Percentiles rank a stretch among this genome's conserved stretches.
phyloP scores from a whole-genome alignment of 2,797 vertebrate genomes.

The Helostoma temminkii region DNA sequence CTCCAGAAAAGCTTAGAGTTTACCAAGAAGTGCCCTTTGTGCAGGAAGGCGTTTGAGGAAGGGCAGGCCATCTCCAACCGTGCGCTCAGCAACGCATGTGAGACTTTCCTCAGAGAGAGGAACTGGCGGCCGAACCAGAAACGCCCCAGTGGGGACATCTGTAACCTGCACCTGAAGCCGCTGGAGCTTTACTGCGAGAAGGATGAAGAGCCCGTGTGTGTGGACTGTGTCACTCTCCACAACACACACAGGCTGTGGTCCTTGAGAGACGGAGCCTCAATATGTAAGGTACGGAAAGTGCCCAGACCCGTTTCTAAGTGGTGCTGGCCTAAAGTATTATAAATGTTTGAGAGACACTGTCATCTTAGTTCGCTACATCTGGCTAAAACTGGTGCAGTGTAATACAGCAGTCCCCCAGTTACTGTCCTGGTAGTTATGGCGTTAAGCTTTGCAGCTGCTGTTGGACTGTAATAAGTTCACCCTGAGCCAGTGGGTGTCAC shows the following conservation, averaged over 20 bases:
- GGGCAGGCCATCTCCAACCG: conserved; percentile 69
- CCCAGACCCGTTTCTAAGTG: background rate
- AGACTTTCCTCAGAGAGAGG: conserved; percentile 65
- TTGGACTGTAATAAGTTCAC: too few relatives aligned
- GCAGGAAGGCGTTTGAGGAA: conserved; percentile 46
- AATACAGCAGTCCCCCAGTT: too few relatives aligned
- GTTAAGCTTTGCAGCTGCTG: too few relatives aligned
- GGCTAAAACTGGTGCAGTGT: too few relatives aligned
- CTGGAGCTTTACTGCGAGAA: conserved; percentile 83
- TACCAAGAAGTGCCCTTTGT: conserved; percentile 71
- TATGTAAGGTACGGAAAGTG: conserved; percentile 72
- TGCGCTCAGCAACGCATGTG: conserved; percentile 68
- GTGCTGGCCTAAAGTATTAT: too few relatives aligned
- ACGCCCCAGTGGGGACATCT: conserved; percentile 12
- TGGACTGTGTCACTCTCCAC: conserved; percentile 80
- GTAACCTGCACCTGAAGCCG: conserved; percentile 76
- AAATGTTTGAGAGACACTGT: too few relatives aligned
- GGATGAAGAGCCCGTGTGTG: conserved; percentile 81
- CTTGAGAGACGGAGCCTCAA: conserved; percentile 37
- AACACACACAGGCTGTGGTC: conserved; percentile 67
- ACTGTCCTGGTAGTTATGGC: too few relatives aligned
- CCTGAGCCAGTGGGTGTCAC: too few relatives aligned
- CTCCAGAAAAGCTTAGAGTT: conserved; percentile 58
- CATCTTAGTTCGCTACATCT: too few relatives aligned
- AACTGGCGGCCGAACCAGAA: background rate